Conservation (phyloP, 2,888 invertebrate genomes). For the Rapana venosa region DNA sequence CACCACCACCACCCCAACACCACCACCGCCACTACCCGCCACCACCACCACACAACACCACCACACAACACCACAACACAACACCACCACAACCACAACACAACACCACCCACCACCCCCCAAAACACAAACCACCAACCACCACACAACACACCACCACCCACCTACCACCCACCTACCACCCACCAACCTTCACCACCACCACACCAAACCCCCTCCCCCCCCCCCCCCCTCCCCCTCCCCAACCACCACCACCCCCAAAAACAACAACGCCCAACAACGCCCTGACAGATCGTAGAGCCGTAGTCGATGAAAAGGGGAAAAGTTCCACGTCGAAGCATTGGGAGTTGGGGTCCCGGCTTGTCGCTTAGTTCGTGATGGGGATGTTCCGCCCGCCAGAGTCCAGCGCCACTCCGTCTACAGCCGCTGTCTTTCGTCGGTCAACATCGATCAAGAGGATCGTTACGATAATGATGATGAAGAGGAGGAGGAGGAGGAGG, state of each 20-base stretch:
- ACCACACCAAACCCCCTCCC: too few relatives aligned
- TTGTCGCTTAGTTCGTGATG: constrained; percentile 28
- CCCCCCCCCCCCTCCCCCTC: too few relatives aligned
- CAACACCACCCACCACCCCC: not conserved
- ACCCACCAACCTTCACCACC: too few relatives aligned
- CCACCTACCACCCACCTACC: too few relatives aligned
- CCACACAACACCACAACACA: too few relatives aligned
- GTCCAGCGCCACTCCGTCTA: not conserved
- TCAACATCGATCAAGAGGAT: not conserved
- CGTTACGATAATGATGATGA: too few relatives aligned
- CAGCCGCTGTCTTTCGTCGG: not conserved
- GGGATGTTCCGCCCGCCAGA: not conserved
- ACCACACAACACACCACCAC: not conserved
- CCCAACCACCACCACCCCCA: not conserved
- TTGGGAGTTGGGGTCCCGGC: constrained; percentile 16
- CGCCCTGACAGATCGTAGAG: constrained; percentile 52
- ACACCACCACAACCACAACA: too few relatives aligned
- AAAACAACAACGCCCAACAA: not conserved
- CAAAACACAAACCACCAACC: not conserved
- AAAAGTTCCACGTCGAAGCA: constrained; percentile 52
- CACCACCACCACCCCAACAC: not conserved
- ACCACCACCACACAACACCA: too few relatives aligned
- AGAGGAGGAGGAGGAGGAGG: too few relatives aligned
- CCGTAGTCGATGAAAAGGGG: constrained; percentile 54
- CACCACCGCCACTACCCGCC: too few relatives aligned